Evolutionary conservation across 2,888 invertebrate genomes (phyloP), one percentile per base, ranked within the genome.

Genomic region (Fragum sueziense): DNA sequence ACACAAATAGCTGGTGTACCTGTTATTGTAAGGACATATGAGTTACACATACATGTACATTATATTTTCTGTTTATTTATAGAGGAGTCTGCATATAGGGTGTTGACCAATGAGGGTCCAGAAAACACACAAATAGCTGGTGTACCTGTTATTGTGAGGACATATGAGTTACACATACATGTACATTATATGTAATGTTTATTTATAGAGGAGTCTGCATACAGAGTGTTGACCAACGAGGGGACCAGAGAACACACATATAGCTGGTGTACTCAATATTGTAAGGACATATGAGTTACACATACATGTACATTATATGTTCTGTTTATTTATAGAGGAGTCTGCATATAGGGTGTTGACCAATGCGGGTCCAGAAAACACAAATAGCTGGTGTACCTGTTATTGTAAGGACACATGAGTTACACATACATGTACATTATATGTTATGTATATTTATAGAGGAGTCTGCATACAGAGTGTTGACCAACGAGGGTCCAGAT

Each of bases 71-170:
- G n/a, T n/a, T n/a, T n/a, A n/a, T n/a, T 37, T 47, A 29, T 68
- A 92, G 92, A 92, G 89, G 92, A 92, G 78, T 90, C 91, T 85
- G 92, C 92, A 0, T 92, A 88, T 80, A 82, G 90, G 62, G 90
- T 92, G 47, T 82, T 92, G 70, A 88, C 88, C 17, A 89, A 89
- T 79, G 88, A 88, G 57, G 85, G 82, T 4, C 82, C 79, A 47
- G 80, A 82, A 33, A 87, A 87, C 33, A 86, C 87, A 0, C 86
- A 86, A 22, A 84, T 91, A 31, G 82, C 87, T 7, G 93, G 93
- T 1, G 87, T 93, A 27, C 90, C 90, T 6, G 85, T 91, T n/a
- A 84, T 92, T 11, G 80, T 90, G 33, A 86, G 85, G 54, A 91
- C 91, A 0, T 93, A 92, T 71, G 85, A 88, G 31, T 83, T 88